Base-by-base conservation (phyloP, 2,797 vertebrate genomes). In the Tokudaia muenninki region DNA sequence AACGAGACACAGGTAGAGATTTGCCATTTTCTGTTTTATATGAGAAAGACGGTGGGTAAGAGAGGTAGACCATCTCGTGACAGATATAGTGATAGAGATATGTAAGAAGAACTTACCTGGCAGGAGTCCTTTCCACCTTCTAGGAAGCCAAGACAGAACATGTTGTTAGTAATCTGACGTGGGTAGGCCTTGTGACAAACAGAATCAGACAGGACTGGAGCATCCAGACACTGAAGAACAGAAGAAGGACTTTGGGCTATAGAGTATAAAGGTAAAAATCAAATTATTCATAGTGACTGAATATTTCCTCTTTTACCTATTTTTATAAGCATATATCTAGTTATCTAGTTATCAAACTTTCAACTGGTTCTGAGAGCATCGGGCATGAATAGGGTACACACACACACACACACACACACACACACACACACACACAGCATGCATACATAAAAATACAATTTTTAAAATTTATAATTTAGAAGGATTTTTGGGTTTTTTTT, bases 81-180 rank as follows among this genome's bases (percentile, higher is more conserved):
- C 0, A 8, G 14, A 52, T 21, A 65, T 37, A 37, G 47, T 34
- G 13, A 31, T 19, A 0, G n/a, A 44, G 37, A 26, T 37, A 2
- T 12, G 1, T 31, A 70, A 1, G 0, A 11, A 44, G 37, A 34
- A 13, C 44, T 96, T 7, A 99, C 99, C 99, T 99, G 99, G 98
- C 99, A 99, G 63, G 99, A 99, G 95, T 99, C 99, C 98, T 99
- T 99, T 90, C 99, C 99, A 94, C 99, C 99, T 88, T 99, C 98
- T 11, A 99, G 86, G 97, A 97, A 99, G 92, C 99, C 99, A 59
- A 98, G 97, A 11, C 99, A 99, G 98, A 99, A 98, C 99, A 99
- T 99, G 98, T 99, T 99, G 92, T 96, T 97, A 94, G 98, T 98
- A 98, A 99, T 99, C 97, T 98, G 1, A 61, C 98, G 98, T 21